Evolutionary conservation across 2,888 invertebrate genomes (phyloP).

Genomic region (Polyploca ridens): DNA sequence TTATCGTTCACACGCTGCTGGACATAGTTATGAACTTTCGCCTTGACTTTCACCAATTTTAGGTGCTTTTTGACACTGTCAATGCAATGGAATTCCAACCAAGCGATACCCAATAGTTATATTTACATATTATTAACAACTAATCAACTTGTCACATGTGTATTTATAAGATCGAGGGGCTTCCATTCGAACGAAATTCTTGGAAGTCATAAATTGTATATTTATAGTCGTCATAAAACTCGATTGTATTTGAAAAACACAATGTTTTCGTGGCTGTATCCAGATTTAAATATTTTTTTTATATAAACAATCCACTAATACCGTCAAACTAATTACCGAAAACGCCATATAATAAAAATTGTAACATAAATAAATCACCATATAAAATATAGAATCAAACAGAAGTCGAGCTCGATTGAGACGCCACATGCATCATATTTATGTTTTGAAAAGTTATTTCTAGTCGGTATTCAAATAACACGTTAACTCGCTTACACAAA

Average conservation of each 20-base stretch:
- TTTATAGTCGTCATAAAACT: conserved; percentile 36
- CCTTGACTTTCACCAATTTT: no score
- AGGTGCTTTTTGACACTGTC: neutral
- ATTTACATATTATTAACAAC: conserved; percentile 12
- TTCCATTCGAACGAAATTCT: conserved; percentile 5
- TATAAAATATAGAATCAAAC: conserved; percentile 48
- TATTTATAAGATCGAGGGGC: conserved; percentile 10
- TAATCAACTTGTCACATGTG: conserved; percentile 17
- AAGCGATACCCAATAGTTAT: neutral
- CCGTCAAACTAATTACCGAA: conserved; percentile 56
- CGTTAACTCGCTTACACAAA: conserved; percentile 62
- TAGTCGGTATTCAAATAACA: conserved; percentile 65
- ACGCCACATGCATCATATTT: conserved; percentile 78
- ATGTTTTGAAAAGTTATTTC: conserved; percentile 77
- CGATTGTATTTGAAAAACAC: conserved; percentile 33
- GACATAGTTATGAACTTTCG: no score
- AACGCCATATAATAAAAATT: conserved; percentile 43
- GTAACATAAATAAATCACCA: conserved; percentile 61
- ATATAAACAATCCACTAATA: conserved; percentile 54
- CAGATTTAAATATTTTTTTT: conserved; percentile 25
- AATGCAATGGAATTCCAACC: neutral
- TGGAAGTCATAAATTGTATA: conserved; percentile 13
- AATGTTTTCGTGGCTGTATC: conserved; percentile 16
- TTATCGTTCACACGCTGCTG: neutral
- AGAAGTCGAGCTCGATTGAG: conserved; percentile 58